A percentile compares a stretch with the other conserved stretches of the same genome.
phyloP scores from a whole-genome alignment of 2,888 invertebrate genomes.

The Orthosia cruda region DNA sequence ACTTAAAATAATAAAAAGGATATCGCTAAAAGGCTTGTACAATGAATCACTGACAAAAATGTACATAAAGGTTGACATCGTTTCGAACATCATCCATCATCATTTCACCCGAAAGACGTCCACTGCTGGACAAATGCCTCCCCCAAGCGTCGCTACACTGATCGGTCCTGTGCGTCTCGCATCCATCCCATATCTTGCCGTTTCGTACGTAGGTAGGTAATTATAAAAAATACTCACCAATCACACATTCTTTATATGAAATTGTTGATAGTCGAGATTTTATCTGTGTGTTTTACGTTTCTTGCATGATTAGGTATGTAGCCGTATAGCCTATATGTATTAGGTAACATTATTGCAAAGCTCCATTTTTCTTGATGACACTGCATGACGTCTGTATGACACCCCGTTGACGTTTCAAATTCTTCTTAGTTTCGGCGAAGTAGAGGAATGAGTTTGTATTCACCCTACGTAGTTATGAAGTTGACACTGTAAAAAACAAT shows the following conservation, averaged over 20 bases:
- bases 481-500: conserved; percentile 72
- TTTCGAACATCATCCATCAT: no score
- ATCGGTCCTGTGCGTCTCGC: no score
- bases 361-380: conserved; percentile 48
- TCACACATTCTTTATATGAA: conserved; percentile 69
- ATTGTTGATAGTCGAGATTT: conserved; percentile 7
- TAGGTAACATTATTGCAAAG: conserved; percentile 35
- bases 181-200: background rate
- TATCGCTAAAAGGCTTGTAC: no score
- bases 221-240: conserved; percentile 69
- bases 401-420: conserved; percentile 34
- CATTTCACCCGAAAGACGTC: no score
- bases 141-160: no score
- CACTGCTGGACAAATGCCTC: no score
- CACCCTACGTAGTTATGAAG: conserved; percentile 60
- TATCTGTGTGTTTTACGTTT: background rate
- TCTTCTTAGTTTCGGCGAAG: conserved; percentile 53
- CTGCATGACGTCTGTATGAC: conserved; percentile 33
- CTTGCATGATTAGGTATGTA: conserved; percentile 22
- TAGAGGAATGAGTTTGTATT: conserved; percentile 30
- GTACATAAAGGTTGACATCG: no score
- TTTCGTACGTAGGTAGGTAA: background rate
- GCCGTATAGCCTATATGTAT: conserved; percentile 23
- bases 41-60: no score
- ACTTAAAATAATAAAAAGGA: no score